A percentile compares a stretch with the other conserved stretches of the same genome.
Evolutionary conservation across 2,888 invertebrate genomes (phyloP).

Genomic region (Odontocolon sp.): DNA sequence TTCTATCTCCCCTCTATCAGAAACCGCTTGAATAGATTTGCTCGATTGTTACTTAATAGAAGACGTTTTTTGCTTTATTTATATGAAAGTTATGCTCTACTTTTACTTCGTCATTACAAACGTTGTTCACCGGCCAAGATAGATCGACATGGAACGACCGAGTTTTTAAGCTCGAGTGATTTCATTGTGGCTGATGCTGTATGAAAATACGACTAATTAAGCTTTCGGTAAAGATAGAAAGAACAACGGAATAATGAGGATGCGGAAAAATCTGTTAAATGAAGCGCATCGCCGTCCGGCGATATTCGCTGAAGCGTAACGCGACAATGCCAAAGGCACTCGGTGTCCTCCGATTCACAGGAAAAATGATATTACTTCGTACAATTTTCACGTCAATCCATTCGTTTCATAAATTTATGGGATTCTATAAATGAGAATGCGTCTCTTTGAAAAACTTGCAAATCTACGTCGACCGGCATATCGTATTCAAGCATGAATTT

Average conservation of each 20-base stretch:
- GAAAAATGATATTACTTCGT: conserved; percentile 26
- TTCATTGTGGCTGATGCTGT: neutral
- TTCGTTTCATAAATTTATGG: conserved; percentile 1
- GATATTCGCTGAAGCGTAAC: conserved; percentile 49
- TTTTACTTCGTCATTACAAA: conserved; percentile 45
- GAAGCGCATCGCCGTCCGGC: conserved; percentile 60
- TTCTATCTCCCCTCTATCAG: conserved; percentile 62
- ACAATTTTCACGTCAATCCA: conserved; percentile 34
- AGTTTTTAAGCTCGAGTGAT: conserved; percentile 42
- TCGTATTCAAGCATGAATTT: conserved; percentile 35
- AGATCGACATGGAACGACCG: conserved; percentile 26
- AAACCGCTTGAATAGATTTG: conserved; percentile 43
- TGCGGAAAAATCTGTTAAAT: neutral
- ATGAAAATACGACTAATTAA: conserved; percentile 38
- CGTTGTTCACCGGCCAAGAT: too few relatives aligned
- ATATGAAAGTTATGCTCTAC: conserved; percentile 51
- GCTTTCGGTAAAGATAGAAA: conserved; percentile 25
- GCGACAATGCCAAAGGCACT: conserved; percentile 25
- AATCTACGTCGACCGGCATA: neutral
- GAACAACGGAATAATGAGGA: conserved; percentile 22
- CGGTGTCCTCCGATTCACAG: conserved; percentile 40
- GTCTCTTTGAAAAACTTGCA: neutral
- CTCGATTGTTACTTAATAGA: conserved; percentile 52
- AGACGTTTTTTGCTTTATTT: conserved; percentile 12
- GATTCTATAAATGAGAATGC: conserved; percentile 39